Evolutionary conservation across 2,888 invertebrate species (phyloP).

Genomic region (Lasioglossum leucozonium): DNA sequence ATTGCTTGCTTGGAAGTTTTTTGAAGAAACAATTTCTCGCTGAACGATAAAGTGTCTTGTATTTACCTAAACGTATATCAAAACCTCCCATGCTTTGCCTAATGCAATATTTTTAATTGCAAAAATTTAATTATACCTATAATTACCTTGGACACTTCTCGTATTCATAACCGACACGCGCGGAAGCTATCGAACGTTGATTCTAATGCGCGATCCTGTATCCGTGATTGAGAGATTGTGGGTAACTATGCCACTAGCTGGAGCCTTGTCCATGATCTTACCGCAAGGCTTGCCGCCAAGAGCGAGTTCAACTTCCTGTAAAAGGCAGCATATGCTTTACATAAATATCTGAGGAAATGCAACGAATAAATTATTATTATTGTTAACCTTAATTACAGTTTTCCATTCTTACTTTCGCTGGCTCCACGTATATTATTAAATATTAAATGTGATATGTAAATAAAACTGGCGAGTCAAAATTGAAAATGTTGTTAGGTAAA

Average conservation of each 20-base stretch:
- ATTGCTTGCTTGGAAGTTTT: not conserved
- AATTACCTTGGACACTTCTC: too few species aligned
- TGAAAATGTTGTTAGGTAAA: not conserved
- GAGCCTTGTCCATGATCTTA: conserved; percentile 61
- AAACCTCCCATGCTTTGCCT: not conserved
- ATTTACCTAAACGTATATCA: not conserved
- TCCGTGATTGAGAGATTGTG: conserved; percentile 51
- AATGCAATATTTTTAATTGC: not conserved
- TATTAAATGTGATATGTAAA: not conserved
- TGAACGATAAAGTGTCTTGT: not conserved
- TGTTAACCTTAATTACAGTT: conserved; percentile 11
- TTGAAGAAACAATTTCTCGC: not conserved
- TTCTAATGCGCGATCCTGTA: conserved; percentile 26
- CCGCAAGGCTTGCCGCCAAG: conserved; percentile 3
- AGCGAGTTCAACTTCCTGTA: conserved; percentile 40
- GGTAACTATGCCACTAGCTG: not conserved
- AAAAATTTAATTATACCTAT: not conserved
- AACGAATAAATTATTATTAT: conserved; percentile 10
- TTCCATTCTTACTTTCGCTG: too few species aligned
- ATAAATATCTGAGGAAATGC: conserved; percentile 36
- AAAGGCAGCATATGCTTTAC: conserved; percentile 21
- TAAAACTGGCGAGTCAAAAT: not conserved
- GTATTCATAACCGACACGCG: not conserved
- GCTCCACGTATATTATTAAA: too few species aligned
- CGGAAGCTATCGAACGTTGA: conserved; percentile 16